These are phyloP conservation scores for Gymnocephalus cernua DNA, from an alignment of 2,113 vertebrate genomes.

Conservation along the genomic window DNA sequence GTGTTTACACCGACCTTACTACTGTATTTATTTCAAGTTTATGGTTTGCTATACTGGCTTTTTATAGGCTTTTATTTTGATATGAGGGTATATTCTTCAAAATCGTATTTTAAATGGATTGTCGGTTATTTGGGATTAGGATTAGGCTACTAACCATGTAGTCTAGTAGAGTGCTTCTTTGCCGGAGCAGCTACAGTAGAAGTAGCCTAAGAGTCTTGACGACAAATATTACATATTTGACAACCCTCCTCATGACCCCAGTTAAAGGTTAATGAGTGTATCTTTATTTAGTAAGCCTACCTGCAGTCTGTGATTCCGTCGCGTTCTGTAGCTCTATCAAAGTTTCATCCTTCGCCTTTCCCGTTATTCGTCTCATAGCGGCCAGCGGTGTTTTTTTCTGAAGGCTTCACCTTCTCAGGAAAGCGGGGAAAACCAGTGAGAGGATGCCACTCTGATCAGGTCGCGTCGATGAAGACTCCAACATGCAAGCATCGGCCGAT, in stretches of 20 bases:
- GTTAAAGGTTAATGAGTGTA: neutral
- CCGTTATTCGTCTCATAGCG: conserved; percentile 83
- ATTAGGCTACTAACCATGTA: neutral
- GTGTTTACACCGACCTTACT: neutral
- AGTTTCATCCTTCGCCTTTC: conserved; percentile 82
- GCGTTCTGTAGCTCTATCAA: conserved; percentile 82
- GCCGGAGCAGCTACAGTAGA: neutral
- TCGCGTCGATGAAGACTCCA: neutral
- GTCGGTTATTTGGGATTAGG: neutral
- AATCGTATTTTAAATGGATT: neutral
- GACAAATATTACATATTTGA: neutral
- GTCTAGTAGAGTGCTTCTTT: neutral
- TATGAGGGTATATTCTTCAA: neutral
- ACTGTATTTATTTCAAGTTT: neutral
- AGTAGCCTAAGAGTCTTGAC: neutral
- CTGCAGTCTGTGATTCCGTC: conserved; percentile 71
- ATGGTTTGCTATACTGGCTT: neutral
- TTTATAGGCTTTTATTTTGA: too few relatives aligned
- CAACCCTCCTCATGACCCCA: neutral
- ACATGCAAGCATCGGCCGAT: neutral
- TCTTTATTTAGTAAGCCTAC: conserved; percentile 49
- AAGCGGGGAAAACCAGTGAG: neutral
- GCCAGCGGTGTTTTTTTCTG: conserved; percentile 3
- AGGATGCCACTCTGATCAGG: conserved; percentile 33
- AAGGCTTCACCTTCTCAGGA: conserved; percentile 42